Conservation (phyloP, 1,140 invertebrate genomes). For the Druon quercuslanigerum region DNA sequence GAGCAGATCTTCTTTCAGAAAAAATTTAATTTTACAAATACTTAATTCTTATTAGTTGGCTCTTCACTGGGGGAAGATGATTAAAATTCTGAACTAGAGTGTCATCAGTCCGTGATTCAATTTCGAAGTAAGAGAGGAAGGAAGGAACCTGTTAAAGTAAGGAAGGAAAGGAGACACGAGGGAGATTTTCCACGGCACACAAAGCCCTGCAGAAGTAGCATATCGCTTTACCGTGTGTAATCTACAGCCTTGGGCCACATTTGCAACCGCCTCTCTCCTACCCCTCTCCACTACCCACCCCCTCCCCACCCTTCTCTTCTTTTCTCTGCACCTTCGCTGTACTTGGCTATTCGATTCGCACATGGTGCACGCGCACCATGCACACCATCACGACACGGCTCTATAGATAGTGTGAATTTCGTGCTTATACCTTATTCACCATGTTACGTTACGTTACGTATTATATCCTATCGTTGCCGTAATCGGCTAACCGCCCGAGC, state of each 20-base stretch:
- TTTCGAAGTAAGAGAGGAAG: conserved; percentile 3
- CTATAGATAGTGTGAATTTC: conserved; percentile 30
- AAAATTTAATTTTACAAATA: too few species aligned
- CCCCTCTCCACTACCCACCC: conserved; percentile 34
- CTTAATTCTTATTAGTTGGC: too few species aligned
- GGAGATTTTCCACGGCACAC: conserved; percentile 45
- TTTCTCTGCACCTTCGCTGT: conserved; percentile 3
- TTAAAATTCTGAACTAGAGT: background rate
- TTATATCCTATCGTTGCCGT: conserved; percentile 47
- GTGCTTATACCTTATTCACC: conserved; percentile 35
- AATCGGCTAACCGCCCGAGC: conserved; percentile 46
- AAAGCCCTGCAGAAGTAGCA: conserved; percentile 38
- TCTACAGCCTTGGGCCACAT: conserved; percentile 64
- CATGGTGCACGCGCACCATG: conserved; percentile 33
- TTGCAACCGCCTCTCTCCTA: conserved; percentile 49
- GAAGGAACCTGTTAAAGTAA: background rate
- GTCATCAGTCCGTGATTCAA: background rate
- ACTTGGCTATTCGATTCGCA: conserved; percentile 35
- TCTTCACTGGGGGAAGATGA: too few species aligned
- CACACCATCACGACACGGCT: conserved; percentile 4
- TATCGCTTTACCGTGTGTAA: conserved; percentile 56
- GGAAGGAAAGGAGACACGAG: conserved; percentile 37
- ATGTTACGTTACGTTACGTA: conserved; percentile 34
- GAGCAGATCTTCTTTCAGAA: too few species aligned
- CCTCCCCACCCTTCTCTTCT: conserved; percentile 35